Evolutionary conservation across 2,113 vertebrate genomes (phyloP).

Genomic region (Pao palembangensis): DNA sequence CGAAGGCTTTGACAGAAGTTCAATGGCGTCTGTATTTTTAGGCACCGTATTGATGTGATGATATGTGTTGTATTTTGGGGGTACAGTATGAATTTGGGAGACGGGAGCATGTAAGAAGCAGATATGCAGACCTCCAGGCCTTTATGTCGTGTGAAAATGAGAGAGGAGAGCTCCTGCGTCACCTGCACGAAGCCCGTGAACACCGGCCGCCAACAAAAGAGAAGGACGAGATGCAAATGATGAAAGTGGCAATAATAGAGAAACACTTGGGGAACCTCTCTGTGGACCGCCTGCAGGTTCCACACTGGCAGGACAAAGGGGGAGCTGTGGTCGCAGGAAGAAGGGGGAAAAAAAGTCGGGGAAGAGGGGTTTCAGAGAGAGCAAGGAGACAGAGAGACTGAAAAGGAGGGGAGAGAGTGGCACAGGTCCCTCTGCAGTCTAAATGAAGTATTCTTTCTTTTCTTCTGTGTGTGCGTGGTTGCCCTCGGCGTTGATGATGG

Average conservation of each 20-base stretch:
- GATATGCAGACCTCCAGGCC: slow-evolving; percentile 78
- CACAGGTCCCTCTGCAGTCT: slow-evolving; percentile 80
- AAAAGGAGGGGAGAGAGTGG: slow-evolving; percentile 34
- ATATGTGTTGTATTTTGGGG: slow-evolving; percentile 75
- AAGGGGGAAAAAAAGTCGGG: slow-evolving; percentile 54
- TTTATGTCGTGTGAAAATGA: slow-evolving; percentile 63
- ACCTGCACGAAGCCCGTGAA: slow-evolving; percentile 65
- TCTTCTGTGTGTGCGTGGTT: slow-evolving; percentile 97
- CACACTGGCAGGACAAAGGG: slow-evolving; percentile 29
- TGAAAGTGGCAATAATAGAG: slow-evolving; percentile 38
- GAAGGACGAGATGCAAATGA: slow-evolving; percentile 35
- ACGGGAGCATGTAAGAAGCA: slow-evolving; percentile 72
- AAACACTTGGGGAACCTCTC: slow-evolving; percentile 43
- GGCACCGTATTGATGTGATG: slow-evolving; percentile 89
- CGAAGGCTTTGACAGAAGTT: slow-evolving; percentile 78
- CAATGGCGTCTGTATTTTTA: slow-evolving; percentile 95
- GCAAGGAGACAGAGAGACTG: slow-evolving; percentile 40
- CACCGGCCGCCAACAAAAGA: slow-evolving; percentile 25
- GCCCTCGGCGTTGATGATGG: slow-evolving; percentile 98
- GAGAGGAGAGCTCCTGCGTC: slow-evolving; percentile 78
- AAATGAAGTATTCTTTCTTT: slow-evolving; percentile 99
- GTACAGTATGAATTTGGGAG: slow-evolving; percentile 54
- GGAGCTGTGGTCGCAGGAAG: slow-evolving; percentile 21
- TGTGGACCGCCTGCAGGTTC: slow-evolving; percentile 48
- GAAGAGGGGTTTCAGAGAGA: slow-evolving; percentile 37